Base-by-base conservation (phyloP, 2,797 vertebrate genomes). In the Sphenodon punctatus region DNA sequence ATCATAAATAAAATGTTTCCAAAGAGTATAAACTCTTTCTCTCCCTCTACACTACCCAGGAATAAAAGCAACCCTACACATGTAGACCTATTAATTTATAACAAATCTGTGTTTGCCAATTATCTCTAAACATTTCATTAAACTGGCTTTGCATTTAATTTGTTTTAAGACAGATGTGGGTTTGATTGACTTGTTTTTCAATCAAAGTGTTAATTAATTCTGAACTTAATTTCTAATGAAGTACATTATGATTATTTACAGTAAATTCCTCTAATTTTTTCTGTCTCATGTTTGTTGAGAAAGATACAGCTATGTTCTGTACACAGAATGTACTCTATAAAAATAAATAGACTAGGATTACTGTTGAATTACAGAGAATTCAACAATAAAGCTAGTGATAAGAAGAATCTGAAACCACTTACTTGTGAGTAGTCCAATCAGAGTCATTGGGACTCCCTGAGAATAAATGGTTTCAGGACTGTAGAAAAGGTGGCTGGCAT, bases 181-280 rank as follows among this genome's bases (percentile, higher is more conserved):
- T 55, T 74, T 84, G n/a, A 82, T 61, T 66, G 58, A 60, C 3
- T 67, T 89, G 13, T 13, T 86, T 80, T 85, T 78, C 34, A 88
- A 49, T 16, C 32, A 45, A 87, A 75, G 14, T 42, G 30, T 32
- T 89, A 83, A 90, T 82, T 87, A 43, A 82, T 6, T 10, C 6
- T 53, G 8, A 86, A 64, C 42, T 34, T 78, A 67, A 48, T 6
- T 82, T 88, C 71, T 67, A 73, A 84, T 89, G 81, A 75, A 73
- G 68, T 36, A 11, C 2, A 59, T 2, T 27, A 32, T 55, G 68
- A 70, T 79, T 55, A 63, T 43, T 25, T 71, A 80, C 5, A 36
- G 14, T 61, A 53, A 48, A 42, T 53, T 64, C 38, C 14, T 61
- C n/a, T n/a, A n/a, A n/a, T n/a, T n/a, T n/a, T n/a, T n/a, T n/a